Conservation (phyloP, 37 sponge, comb jelly and placozoan genomes). For the Crambe crambe region DNA sequence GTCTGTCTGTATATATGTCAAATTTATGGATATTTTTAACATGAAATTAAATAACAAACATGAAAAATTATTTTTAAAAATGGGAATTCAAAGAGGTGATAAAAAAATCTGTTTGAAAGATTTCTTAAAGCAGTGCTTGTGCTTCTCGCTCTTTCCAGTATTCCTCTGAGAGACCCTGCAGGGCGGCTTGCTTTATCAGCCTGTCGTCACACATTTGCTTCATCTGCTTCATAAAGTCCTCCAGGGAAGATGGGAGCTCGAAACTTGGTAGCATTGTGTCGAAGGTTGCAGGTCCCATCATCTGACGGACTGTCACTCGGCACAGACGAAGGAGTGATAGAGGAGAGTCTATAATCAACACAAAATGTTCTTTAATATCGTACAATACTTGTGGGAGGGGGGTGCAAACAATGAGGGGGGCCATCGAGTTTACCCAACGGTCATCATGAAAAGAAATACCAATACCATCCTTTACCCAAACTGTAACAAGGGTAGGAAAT, state of each 20-base stretch:
- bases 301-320: constrained; percentile 36
- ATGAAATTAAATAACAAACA: no score
- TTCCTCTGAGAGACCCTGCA: constrained; percentile 8
- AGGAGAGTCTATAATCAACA: constrained; percentile 22
- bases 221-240: constrained; percentile 2
- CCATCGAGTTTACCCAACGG: no score
- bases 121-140: no score
- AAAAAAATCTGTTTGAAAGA: no score
- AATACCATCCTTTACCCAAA: no score
- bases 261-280: not conserved
- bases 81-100: no score
- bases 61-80: no score
- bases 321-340: constrained; percentile 27
- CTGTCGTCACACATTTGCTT: constrained; percentile 22
- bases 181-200: constrained; percentile 14
- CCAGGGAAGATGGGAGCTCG: constrained; percentile 2
- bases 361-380: not conserved
- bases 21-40: no score
- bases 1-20: no score
- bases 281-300: constrained; percentile 11
- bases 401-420: no score
- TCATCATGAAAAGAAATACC: not conserved
- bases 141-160: not conserved
- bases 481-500: no score
- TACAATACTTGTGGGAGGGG: no score